A percentile compares a stretch with the other conserved stretches of the same genome.
phyloP scores from a whole-genome alignment of 2,113 vertebrate genomes.

The Thymallus thymallus region DNA sequence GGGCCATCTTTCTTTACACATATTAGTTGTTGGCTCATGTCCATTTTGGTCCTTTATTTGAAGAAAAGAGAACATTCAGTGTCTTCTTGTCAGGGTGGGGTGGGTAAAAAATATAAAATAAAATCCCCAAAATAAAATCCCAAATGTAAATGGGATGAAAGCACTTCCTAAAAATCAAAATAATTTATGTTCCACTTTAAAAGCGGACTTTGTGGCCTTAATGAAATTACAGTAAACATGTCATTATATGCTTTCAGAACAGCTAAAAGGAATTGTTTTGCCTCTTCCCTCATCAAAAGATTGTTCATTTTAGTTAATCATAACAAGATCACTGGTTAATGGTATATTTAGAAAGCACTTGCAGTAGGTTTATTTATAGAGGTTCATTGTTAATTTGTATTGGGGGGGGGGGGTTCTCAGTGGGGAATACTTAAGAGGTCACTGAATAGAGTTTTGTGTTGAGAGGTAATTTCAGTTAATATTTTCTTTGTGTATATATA shows the following conservation, averaged over 20 bases:
- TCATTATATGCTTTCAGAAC: no score
- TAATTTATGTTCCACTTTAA: background rate
- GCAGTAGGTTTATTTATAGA: background rate
- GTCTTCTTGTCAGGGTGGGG: no score
- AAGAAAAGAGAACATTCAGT: background rate
- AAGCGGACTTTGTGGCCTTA: background rate
- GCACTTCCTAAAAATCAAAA: no score
- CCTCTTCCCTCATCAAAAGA: background rate
- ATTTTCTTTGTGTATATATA: conserved; percentile 5
- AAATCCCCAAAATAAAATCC: background rate
- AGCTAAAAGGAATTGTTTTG: no score
- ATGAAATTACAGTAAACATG: background rate
- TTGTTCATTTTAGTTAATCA: background rate
- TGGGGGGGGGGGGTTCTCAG: background rate
- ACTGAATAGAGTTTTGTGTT: conserved; percentile 41
- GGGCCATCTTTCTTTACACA: conserved; percentile 16
- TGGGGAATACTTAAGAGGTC: conserved; percentile 53
- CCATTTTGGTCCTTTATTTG: conserved; percentile 35
- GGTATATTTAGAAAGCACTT: background rate
- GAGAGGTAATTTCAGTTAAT: conserved; percentile 45
- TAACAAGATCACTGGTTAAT: background rate
- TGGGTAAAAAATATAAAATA: background rate
- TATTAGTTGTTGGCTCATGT: conserved; percentile 24
- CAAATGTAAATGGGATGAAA: no score
- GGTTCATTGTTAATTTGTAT: background rate